Percentiles rank a stretch among this genome's conserved stretches.
These are phyloP conservation scores for Periphyllus acericola DNA, from an alignment of 2,888 invertebrate genomes.

Conservation along the genomic window DNA sequence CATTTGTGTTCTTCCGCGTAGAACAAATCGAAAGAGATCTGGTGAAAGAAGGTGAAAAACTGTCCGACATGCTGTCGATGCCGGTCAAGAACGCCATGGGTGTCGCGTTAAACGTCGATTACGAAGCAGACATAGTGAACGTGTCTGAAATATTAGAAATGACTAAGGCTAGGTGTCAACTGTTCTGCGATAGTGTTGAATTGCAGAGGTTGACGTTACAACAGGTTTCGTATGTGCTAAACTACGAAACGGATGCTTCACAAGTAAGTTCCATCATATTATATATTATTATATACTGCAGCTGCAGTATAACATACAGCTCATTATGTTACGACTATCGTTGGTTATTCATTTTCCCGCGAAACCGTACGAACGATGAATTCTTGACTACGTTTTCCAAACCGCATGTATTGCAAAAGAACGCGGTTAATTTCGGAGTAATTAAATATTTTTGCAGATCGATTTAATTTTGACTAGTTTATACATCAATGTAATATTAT, in stretches of 20 bases:
- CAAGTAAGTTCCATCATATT: slow-evolving; percentile 72
- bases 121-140: slow-evolving; percentile 78
- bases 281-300: neutral
- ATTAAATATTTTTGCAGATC: too few species aligned
- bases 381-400: too few species aligned
- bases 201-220: slow-evolving; percentile 81
- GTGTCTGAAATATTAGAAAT: slow-evolving; percentile 78
- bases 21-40: slow-evolving; percentile 76
- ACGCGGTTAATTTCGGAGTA: too few species aligned
- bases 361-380: too few species aligned
- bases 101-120: slow-evolving; percentile 76
- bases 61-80: slow-evolving; percentile 81
- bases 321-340: neutral
- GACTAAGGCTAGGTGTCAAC: slow-evolving; percentile 76
- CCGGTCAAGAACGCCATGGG: slow-evolving; percentile 83
- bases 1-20: slow-evolving; percentile 66
- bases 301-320: too few species aligned
- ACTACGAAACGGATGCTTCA: slow-evolving; percentile 80
- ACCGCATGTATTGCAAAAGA: too few species aligned
- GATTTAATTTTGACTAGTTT: too few species aligned
- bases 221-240: slow-evolving; percentile 79
- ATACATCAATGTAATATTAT: too few species aligned
- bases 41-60: slow-evolving; percentile 79
- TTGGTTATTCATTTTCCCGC: too few species aligned
- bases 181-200: slow-evolving; percentile 80